A percentile compares a stretch with the other conserved stretches of the same genome.
Evolutionary conservation across 2,888 invertebrate genomes (phyloP).

Genomic region (Orthosia cruda): DNA sequence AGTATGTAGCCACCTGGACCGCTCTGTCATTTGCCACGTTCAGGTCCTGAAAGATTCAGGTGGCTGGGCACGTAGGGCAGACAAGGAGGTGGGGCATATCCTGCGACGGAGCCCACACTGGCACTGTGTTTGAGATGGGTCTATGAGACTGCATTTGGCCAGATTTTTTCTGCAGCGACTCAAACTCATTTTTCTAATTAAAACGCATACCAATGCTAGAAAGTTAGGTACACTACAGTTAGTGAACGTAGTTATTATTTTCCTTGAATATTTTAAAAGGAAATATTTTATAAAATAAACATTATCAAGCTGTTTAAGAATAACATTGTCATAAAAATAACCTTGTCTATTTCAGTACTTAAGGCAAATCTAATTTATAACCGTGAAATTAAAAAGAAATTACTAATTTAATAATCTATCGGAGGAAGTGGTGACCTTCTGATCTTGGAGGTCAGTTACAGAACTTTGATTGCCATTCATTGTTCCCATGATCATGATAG

Average conservation of each 20-base stretch:
- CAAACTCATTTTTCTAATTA: no score
- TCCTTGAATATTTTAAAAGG: neutral
- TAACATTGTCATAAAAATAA: neutral
- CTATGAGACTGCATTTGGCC: no score
- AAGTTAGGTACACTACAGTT: no score
- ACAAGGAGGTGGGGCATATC: no score
- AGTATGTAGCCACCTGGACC: no score
- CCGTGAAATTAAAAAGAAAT: slow-evolving; percentile 48
- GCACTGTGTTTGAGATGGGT: no score
- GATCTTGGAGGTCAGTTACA: slow-evolving; percentile 32
- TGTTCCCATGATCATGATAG: slow-evolving; percentile 44
- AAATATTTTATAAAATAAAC: neutral
- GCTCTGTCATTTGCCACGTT: no score
- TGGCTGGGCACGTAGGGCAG: no score
- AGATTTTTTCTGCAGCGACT: no score
- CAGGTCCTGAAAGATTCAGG: no score
- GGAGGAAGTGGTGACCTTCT: slow-evolving; percentile 37
- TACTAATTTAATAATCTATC: slow-evolving; percentile 24
- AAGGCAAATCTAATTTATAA: slow-evolving; percentile 29
- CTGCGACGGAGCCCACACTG: no score
- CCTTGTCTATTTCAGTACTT: neutral
- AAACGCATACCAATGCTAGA: no score
- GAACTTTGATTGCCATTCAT: slow-evolving; percentile 38
- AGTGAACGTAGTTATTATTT: neutral
- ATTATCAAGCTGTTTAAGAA: neutral